Conservation (phyloP, 2,113 vertebrate species). For the Athene noctua region DNA sequence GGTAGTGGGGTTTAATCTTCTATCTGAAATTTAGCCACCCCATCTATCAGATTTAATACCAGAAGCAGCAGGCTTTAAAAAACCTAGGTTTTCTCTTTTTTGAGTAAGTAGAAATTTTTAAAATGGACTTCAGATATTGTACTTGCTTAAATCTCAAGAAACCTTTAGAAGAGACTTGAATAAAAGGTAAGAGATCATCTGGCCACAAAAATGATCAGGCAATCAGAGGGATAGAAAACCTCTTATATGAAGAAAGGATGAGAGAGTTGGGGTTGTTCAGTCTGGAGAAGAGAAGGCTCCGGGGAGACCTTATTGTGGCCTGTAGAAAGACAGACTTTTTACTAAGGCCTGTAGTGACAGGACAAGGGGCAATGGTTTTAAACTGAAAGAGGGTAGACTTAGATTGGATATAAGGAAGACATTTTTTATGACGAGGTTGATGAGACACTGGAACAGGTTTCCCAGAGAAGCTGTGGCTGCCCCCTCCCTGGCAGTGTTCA, state of each 20-base stretch:
- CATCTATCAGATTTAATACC: background rate
- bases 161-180: background rate
- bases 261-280: background rate
- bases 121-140: background rate
- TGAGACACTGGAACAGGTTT: background rate
- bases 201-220: background rate
- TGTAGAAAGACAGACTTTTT: background rate
- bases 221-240: background rate
- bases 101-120: background rate
- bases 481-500: background rate
- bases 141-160: background rate
- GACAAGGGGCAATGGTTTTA: background rate
- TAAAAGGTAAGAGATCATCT: background rate
- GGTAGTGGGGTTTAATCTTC: background rate
- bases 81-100: background rate
- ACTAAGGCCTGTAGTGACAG: background rate
- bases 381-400: background rate
- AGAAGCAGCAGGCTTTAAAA: background rate
- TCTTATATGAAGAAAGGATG: background rate
- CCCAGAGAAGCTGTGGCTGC: background rate
- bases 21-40: background rate
- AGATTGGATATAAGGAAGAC: background rate
- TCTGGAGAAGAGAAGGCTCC: background rate
- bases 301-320: accelerated
- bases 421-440: background rate